Base-by-base conservation (phyloP, 1,140 invertebrate species). In the Zaprionus taronus region DNA sequence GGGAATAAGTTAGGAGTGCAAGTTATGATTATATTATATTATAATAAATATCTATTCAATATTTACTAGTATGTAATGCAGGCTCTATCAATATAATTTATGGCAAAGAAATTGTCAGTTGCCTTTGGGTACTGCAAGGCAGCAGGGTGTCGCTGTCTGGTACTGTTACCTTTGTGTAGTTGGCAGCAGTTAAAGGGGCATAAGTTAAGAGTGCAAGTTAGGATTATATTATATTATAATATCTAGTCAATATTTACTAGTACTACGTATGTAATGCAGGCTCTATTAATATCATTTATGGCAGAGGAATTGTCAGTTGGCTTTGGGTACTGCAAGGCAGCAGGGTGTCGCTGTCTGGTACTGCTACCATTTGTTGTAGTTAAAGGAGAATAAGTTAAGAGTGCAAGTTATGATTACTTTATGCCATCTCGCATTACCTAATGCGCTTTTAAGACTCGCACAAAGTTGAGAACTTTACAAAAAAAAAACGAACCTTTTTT, bases 401-500 rank as follows among this genome's bases (percentile, higher is more conserved):
- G 31, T 34, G 31, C 31, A 34, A 5, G 4, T 24, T 51, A 51
- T 56, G 15, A 31, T 56, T 31, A 56, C 17, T 31, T 17, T 28
- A 26, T 56, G 3, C 15, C 22, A 56, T 31, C 0, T 63, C 26
- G 14, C 12, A 67, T 67, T 38, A 58, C 20, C n/a, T 49, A 60
- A 60, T 49, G 20, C 14, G 66, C 22, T 61, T 61, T 68, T 31
- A 68, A 47, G 36, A 34, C 28, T 49, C 26, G 22, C 49, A 53
- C 20, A 53, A 24, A 55, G 22, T 11, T 9, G 26, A 7, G 15
- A 28, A 24, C 14, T 41, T 65, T 26, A 15, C 12, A 4, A 14
- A 67, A 55, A 67, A 55, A 20, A 62, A 61, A 12, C 38, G 38
- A 79, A 71, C 77, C 77, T 58, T 84, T 81, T 84, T 78, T 41